Base-by-base conservation (phyloP, 2,113 vertebrate genomes). In the Halichoeres trimaculatus region DNA sequence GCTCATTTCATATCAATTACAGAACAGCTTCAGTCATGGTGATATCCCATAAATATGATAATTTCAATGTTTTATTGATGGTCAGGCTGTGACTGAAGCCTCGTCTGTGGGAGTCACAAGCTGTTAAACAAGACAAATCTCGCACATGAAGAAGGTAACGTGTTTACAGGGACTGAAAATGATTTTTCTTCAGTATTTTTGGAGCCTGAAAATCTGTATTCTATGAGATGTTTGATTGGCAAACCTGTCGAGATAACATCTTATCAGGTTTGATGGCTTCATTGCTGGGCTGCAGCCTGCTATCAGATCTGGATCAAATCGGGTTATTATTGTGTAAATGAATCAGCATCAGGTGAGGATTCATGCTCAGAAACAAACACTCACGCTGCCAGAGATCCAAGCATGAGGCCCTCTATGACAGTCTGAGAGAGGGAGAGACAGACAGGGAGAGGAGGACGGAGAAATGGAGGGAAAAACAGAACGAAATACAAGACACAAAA, bases 341-440 rank as follows among this genome's bases (percentile, higher is more conserved):
- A 78, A 53, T 51, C 36, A 12, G 80, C 65, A 54, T 62, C 61
- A 74, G 67, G 66, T 70, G 56, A 50, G 35, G 24, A 57, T 55
- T 76, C 26, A 48, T 58, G 45, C 36, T 45, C 30, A 68, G 50
- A 85, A 82, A 67, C 59, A 71, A 66, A 43, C 70, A 95, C 94
- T 95, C 85, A 95, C 91, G 57, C 93, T 6, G 94, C 61, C 40
- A 96, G 1, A 3, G 93, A 88, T 85, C 94, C 95, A 8, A 96
- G 94, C 83, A 94, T 87, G 68, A 95, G 70, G 22, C 95, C 94
- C 88, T 95, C 86, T 69, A 86, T 85, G 54, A 93, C 0, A 5
- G 93, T 96, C 95, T 96, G 85, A 70, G 53, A 26, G 2, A 65
- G 4, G 57, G 38, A 63, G 51, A 36, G 20, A 26, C 11, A 20